A percentile compares a stretch with the other conserved stretches of the same genome.
Conservation (phyloP, 2,888 invertebrate species). For the Yponomeuta plumbellus region DNA sequence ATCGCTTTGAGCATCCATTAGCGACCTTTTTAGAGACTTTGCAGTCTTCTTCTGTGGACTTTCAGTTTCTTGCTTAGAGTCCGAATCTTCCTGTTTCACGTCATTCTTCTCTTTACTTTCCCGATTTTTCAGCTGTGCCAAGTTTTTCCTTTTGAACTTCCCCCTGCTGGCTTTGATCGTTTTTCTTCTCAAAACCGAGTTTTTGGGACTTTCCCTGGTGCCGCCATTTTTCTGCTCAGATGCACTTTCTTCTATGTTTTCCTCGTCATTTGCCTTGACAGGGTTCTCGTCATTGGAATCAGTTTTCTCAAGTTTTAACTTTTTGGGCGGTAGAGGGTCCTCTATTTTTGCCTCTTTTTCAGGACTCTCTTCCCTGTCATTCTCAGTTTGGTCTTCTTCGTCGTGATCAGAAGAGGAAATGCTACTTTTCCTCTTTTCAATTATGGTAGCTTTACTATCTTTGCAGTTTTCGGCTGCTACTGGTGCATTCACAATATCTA, state of each 20-base stretch:
- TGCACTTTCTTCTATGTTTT: conserved; percentile 27
- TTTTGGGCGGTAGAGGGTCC: conserved; percentile 59
- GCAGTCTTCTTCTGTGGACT: conserved; percentile 41
- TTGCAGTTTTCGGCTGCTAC: conserved; percentile 53
- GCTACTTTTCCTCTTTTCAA: conserved; percentile 65
- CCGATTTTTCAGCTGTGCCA: conserved; percentile 32
- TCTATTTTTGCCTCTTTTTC: conserved; percentile 38
- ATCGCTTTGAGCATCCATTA: conserved; percentile 56
- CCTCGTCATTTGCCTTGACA: conserved; percentile 32
- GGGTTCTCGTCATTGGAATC: conserved; percentile 40
- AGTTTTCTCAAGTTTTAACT: conserved; percentile 58
- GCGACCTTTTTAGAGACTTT: conserved; percentile 58
- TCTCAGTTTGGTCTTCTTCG: conserved; percentile 35
- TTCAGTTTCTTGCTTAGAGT: conserved; percentile 40
- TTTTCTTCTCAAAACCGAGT: conserved; percentile 46
- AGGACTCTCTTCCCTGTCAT: conserved; percentile 6
- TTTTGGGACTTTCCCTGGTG: conserved; percentile 31
- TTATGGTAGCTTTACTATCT: conserved; percentile 62
- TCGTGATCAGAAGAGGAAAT: conserved; percentile 62
- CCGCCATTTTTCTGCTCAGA: conserved; percentile 13
- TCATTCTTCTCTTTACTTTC: conserved; percentile 31
- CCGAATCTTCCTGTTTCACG: conserved; percentile 34
- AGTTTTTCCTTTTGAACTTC: conserved; percentile 59
- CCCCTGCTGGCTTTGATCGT: conserved; percentile 65
- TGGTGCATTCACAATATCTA: conserved; percentile 45